Conservation (phyloP, 2,113 vertebrate genomes). For the Hippocampus zosterae region DNA sequence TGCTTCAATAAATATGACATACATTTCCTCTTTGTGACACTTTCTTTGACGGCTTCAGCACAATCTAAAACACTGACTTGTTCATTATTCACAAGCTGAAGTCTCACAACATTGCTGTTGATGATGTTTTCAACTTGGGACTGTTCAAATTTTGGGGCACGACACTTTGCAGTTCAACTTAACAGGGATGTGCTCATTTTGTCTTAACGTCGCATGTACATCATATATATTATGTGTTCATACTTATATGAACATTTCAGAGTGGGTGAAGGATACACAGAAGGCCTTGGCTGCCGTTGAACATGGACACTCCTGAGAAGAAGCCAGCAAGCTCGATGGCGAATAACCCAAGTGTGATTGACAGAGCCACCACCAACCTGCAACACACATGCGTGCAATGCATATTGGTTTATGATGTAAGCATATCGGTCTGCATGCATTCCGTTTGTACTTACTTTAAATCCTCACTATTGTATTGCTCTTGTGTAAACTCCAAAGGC, state of each 20-base stretch:
- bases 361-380: slow-evolving; percentile 80
- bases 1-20: too few species aligned
- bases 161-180: too few species aligned
- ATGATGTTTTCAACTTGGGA: too few species aligned
- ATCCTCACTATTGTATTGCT: slow-evolving; percentile 76
- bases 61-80: too few species aligned
- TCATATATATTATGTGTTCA: neutral
- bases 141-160: too few species aligned
- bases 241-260: neutral
- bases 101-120: too few species aligned
- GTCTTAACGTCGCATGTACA: neutral
- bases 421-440: neutral
- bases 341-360: slow-evolving; percentile 81
- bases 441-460: slow-evolving; percentile 66
- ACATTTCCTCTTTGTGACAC: too few species aligned
- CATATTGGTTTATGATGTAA: neutral
- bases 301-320: slow-evolving; percentile 86
- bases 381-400: slow-evolving; percentile 17
- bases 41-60: too few species aligned
- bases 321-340: slow-evolving; percentile 81
- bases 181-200: neutral
- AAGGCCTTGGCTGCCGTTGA: slow-evolving; percentile 80
- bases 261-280: slow-evolving; percentile 83
- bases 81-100: too few species aligned
- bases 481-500: slow-evolving; percentile 74